These are phyloP conservation scores for Vidua macroura DNA, from an alignment of 2,113 vertebrate species.

Conservation along the genomic window DNA sequence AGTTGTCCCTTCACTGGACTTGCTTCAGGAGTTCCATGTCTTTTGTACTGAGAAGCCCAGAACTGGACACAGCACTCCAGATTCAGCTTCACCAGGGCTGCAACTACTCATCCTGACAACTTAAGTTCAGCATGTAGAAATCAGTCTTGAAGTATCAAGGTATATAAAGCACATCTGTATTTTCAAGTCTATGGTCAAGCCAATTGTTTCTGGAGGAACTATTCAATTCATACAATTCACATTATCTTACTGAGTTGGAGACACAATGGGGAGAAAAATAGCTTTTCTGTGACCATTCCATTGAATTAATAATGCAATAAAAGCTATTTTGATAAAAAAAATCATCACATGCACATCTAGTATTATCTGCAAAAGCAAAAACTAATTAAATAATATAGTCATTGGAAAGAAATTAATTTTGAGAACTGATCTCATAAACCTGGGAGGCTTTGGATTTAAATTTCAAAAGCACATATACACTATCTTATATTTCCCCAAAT, in stretches of 20 bases:
- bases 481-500: background rate
- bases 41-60: background rate
- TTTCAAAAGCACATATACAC: background rate
- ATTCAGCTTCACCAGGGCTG: background rate
- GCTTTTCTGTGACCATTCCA: background rate
- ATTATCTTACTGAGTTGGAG: background rate
- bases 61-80: background rate
- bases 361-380: background rate
- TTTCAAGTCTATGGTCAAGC: background rate
- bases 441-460: background rate
- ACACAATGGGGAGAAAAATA: background rate
- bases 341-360: background rate
- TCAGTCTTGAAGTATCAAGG: background rate
- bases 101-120: background rate
- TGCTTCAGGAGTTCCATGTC: accelerated
- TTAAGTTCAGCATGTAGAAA: background rate
- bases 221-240: background rate
- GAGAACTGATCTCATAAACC: background rate
- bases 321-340: background rate
- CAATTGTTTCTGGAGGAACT: background rate
- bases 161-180: background rate
- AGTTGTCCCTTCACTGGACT: accelerated
- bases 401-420: background rate
- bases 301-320: background rate
- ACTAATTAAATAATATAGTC: background rate